A percentile compares a stretch with the other conserved stretches of the same genome.
These are phyloP conservation scores for Cyclophora albipunctata DNA, from an alignment of 2,888 invertebrate species.

Conservation along the genomic window DNA sequence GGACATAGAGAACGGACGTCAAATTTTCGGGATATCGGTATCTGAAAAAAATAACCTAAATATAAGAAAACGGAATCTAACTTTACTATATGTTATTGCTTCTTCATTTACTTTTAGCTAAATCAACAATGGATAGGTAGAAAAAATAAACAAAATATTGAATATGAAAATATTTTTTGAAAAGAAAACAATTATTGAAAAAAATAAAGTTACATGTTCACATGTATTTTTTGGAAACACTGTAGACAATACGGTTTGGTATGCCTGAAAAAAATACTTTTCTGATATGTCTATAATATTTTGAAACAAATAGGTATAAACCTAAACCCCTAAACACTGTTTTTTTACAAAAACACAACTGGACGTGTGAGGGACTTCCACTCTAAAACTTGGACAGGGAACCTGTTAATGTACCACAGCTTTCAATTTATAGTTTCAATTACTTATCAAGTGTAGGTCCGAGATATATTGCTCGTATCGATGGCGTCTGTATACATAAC, in stretches of 20 bases:
- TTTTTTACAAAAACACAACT: neutral
- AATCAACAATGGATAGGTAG: too few relatives aligned
- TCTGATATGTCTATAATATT: neutral
- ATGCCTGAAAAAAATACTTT: neutral
- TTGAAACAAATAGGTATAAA: neutral
- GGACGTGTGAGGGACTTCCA: neutral
- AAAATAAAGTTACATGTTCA: neutral
- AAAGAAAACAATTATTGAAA: neutral
- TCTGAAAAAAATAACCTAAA: too few relatives aligned
- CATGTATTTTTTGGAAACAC: constrained; percentile 3
- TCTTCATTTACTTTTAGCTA: too few relatives aligned
- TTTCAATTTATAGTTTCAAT: neutral
- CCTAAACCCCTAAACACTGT: neutral
- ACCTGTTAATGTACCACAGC: neutral
- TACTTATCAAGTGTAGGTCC: too few relatives aligned
- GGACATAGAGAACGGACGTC: too few relatives aligned
- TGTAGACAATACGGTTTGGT: constrained; percentile 3
- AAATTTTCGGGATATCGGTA: too few relatives aligned
- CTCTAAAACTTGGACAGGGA: neutral
- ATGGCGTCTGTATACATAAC: too few relatives aligned
- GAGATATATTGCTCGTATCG: too few relatives aligned
- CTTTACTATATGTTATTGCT: too few relatives aligned
- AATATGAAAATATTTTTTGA: too few relatives aligned
- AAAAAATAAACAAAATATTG: too few relatives aligned
- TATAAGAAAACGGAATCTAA: too few relatives aligned